Conservation (phyloP, 2,797 vertebrate genomes). For the Hemibagrus guttatus region DNA sequence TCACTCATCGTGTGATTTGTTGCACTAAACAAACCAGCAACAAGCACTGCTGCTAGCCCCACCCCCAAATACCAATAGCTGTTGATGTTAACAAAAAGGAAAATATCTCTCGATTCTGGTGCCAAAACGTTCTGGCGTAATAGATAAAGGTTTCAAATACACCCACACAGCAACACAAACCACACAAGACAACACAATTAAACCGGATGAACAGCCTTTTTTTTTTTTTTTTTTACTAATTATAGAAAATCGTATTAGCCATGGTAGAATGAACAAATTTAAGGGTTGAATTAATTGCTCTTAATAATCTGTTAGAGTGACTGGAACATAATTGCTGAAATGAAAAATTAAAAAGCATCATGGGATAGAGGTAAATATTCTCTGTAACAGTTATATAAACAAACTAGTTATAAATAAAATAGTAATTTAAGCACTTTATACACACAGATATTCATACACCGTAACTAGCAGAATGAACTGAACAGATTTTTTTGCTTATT, state of each 20-base stretch:
- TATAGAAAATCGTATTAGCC: slow-evolving; percentile 26
- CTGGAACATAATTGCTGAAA: slow-evolving; percentile 4
- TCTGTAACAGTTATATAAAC: neutral
- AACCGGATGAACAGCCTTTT: slow-evolving; percentile 5
- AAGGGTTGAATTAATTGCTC: slow-evolving; percentile 36
- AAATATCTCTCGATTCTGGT: neutral
- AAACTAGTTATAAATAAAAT: no score
- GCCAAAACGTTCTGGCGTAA: neutral
- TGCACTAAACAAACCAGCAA: neutral
- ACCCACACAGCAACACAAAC: neutral
- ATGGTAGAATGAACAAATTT: slow-evolving; percentile 35
- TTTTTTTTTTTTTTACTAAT: neutral
- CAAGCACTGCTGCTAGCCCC: neutral
- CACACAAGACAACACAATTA: slow-evolving; percentile 7
- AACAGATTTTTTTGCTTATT: neutral
- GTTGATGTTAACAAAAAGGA: neutral
- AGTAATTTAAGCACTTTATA: no score
- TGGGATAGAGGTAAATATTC: neutral
- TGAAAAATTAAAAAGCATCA: neutral
- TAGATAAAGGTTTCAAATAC: neutral
- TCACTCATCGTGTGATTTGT: neutral
- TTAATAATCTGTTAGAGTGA: slow-evolving; percentile 27
- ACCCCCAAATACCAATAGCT: neutral
- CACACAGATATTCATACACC: no score
- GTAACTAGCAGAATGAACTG: neutral